A percentile compares a stretch with the other conserved stretches of the same genome.
Conservation (phyloP, 2,797 vertebrate genomes). For the Parauchenoglanis ngamensis region DNA sequence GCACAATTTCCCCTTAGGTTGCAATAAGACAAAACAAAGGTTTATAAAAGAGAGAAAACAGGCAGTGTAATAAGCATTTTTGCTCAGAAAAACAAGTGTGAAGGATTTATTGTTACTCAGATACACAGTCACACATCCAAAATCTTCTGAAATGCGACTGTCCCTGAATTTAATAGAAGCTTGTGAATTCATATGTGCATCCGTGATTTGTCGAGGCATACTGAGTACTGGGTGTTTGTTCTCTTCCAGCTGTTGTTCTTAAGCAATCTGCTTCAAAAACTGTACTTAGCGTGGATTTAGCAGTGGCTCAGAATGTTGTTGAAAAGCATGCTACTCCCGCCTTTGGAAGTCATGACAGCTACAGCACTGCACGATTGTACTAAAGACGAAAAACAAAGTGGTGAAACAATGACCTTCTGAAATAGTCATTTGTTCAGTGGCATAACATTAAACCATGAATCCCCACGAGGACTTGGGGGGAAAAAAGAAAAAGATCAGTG, state of each 20-base stretch:
- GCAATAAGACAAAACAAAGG: constrained; percentile 9
- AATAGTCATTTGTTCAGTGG: neutral
- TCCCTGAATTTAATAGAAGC: neutral
- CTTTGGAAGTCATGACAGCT: neutral
- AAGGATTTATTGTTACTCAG: neutral
- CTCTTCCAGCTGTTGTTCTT: neutral
- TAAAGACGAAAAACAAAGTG: constrained; percentile 30
- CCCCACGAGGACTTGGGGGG: neutral
- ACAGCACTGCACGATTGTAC: constrained; percentile 2
- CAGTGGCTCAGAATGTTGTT: neutral
- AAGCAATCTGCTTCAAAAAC: neutral
- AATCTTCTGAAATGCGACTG: neutral
- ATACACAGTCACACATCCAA: neutral
- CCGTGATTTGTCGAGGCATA: neutral
- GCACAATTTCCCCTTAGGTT: constrained; percentile 5
- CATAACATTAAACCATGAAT: constrained; percentile 21
- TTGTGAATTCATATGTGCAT: neutral
- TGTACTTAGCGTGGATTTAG: constrained; percentile 16
- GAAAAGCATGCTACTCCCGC: neutral
- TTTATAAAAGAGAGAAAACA: neutral
- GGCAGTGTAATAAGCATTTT: neutral
- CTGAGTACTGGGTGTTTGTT: neutral
- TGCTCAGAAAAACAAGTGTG: neutral
- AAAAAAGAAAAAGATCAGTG: neutral
- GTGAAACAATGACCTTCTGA: constrained; percentile 32